Evolutionary conservation across 2,888 invertebrate genomes (phyloP).

Genomic region (Bombylius major): DNA sequence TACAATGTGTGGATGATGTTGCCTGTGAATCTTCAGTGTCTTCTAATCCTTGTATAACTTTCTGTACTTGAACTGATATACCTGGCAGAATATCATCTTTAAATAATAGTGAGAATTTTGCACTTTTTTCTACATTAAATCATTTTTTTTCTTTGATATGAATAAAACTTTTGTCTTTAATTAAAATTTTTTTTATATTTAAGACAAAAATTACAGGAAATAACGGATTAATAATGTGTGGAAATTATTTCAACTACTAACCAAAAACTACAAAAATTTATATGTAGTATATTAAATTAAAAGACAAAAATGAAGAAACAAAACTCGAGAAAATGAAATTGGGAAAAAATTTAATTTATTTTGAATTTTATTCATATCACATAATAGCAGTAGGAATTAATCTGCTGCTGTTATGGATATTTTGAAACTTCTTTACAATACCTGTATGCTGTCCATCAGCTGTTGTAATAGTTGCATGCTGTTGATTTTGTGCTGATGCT

Average conservation of each 20-base stretch:
- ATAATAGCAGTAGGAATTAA: no score
- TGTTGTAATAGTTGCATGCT: conserved; percentile 29
- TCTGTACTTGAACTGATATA: conserved; percentile 38
- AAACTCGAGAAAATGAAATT: no score
- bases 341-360: no score
- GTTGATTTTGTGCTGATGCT: conserved; percentile 46
- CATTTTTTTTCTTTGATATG: conserved; percentile 2
- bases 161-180: conserved; percentile 1
- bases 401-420: no score
- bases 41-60: conserved; percentile 38
- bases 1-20: conserved; percentile 34
- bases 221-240: no score
- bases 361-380: no score
- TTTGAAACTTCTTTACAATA: neutral
- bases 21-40: conserved; percentile 37
- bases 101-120: conserved; percentile 9
- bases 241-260: no score
- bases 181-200: neutral
- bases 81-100: conserved; percentile 36
- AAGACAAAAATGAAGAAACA: neutral
- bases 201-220: no score
- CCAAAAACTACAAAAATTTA: no score
- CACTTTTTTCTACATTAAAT: neutral
- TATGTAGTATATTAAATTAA: neutral
- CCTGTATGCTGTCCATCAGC: conserved; percentile 30